Evolutionary conservation across 1,140 invertebrate species (phyloP).

Genomic region (Ditylenchus dipsaci): DNA sequence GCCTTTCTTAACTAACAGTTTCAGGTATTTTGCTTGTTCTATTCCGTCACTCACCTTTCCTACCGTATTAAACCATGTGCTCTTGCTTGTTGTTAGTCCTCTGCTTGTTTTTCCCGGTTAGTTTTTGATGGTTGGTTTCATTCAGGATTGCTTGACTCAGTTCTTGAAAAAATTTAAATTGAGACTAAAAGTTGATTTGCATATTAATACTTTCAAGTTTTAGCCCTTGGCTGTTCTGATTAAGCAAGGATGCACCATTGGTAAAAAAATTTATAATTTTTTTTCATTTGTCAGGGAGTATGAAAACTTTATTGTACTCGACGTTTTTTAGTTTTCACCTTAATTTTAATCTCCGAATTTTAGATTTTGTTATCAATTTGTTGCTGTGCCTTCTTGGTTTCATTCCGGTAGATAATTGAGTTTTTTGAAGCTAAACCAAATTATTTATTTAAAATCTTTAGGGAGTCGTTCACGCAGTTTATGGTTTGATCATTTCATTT

Average conservation of each 20-base stretch:
- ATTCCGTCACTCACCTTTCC: neutral
- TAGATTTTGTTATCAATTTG: neutral
- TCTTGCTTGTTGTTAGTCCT: slow-evolving; percentile 31
- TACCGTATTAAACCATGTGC: slow-evolving; percentile 28
- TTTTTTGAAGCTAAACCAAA: neutral
- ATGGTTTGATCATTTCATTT: slow-evolving; percentile 19
- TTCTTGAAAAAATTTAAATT: slow-evolving; percentile 3
- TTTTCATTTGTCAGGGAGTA: no score
- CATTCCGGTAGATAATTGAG: slow-evolving; percentile 32
- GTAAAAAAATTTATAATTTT: slow-evolving; percentile 34
- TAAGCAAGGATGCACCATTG: slow-evolving; percentile 30
- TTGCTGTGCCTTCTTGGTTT: slow-evolving; percentile 18
- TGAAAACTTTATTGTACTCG: no score
- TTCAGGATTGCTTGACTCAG: slow-evolving; percentile 10
- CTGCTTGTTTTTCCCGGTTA: slow-evolving; percentile 38
- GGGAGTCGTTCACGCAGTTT: slow-evolving; percentile 41
- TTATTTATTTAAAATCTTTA: neutral
- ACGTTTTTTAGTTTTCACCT: no score
- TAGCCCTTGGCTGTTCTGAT: slow-evolving; percentile 46
- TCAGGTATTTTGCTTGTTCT: neutral
- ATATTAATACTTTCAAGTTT: slow-evolving; percentile 16
- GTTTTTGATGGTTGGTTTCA: slow-evolving; percentile 17
- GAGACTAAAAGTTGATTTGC: slow-evolving; percentile 10
- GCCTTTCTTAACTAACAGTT: neutral
- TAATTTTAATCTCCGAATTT: neutral